A percentile compares a stretch with the other conserved stretches of the same genome.
Conservation (phyloP, 2,888 invertebrate genomes). For the Ormia ochracea region DNA sequence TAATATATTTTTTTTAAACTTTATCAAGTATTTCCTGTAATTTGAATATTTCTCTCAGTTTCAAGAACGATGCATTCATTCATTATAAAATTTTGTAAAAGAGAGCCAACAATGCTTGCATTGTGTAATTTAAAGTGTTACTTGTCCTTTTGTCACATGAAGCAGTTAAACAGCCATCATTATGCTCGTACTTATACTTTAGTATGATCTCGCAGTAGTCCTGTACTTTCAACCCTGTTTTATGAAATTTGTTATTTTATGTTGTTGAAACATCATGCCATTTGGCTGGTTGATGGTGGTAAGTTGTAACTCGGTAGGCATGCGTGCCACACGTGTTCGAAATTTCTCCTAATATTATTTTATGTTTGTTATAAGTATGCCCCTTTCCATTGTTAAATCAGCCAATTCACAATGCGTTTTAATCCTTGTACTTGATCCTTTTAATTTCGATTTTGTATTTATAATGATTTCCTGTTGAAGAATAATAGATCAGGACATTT, state of each 20-base stretch:
- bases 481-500: not conserved
- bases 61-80: slow-evolving; percentile 31
- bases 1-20: not conserved
- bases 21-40: slow-evolving; percentile 51
- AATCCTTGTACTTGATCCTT: not conserved
- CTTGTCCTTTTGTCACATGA: slow-evolving; percentile 31
- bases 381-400: not conserved
- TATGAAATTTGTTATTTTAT: not conserved
- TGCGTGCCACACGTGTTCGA: slow-evolving; percentile 63
- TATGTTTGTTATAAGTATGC: slow-evolving; percentile 1
- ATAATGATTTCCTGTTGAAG: slow-evolving; percentile 36
- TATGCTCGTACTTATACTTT: not conserved
- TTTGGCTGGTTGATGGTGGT: not conserved
- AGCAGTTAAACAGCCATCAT: slow-evolving; percentile 42
- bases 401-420: slow-evolving; percentile 1
- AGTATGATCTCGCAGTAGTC: not conserved
- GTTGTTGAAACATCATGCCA: not conserved
- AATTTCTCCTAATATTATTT: slow-evolving; percentile 11
- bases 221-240: not conserved
- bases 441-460: not conserved
- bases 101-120: slow-evolving; percentile 3
- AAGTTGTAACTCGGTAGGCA: slow-evolving; percentile 43
- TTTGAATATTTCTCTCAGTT: not conserved
- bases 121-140: slow-evolving; percentile 23
- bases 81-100: slow-evolving; percentile 34